Conservation (phyloP, 2,797 vertebrate species). For the Tolypeutes matacus region DNA sequence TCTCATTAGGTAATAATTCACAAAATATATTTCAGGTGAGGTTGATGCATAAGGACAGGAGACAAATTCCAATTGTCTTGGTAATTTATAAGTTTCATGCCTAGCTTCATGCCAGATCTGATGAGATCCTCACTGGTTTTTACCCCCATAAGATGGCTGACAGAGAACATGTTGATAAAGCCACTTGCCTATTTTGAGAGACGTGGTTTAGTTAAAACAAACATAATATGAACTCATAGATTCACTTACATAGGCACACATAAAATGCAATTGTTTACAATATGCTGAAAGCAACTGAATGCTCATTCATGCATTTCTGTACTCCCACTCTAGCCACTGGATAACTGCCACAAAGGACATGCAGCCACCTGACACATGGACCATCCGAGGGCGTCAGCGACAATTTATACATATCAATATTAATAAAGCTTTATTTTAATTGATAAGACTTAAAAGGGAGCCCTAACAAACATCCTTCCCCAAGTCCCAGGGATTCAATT, state of each 20-base stretch:
- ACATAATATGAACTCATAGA: neutral
- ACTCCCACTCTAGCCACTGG: neutral
- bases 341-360: neutral
- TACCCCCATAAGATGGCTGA: neutral
- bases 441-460: constrained; percentile 1
- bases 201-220: constrained; percentile 28
- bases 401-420: neutral
- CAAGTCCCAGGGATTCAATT: neutral
- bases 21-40: constrained; percentile 37
- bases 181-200: constrained; percentile 25
- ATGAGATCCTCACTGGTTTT: constrained; percentile 26
- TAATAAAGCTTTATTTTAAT: constrained; percentile 42
- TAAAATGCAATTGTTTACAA: neutral
- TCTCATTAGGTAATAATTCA: neutral
- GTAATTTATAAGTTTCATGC: constrained; percentile 43
- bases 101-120: constrained; percentile 1
- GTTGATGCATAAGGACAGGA: neutral
- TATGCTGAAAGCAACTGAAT: neutral
- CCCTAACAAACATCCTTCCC: neutral
- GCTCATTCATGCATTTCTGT: neutral
- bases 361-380: constrained; percentile 14
- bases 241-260: neutral
- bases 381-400: neutral
- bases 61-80: constrained; percentile 7
- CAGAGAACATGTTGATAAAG: neutral